Conservation (phyloP, 2,113 vertebrate genomes). For the Haplochromis vanheusdeni region DNA sequence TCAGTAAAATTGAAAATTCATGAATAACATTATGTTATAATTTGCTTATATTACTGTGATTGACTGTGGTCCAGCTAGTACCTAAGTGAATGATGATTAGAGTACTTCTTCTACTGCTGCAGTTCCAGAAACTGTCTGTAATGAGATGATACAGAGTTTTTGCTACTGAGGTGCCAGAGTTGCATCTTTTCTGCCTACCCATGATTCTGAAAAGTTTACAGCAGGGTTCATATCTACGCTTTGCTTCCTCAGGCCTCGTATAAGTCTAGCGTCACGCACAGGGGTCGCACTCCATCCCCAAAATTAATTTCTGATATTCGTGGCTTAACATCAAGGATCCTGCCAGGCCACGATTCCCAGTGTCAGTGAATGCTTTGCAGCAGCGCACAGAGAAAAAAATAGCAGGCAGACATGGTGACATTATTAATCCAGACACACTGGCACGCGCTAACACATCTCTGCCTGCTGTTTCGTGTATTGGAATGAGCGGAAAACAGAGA, state of each 20-base stretch:
- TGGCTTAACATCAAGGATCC: not conserved
- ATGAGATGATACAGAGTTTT: not conserved
- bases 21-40: not conserved
- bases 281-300: not conserved
- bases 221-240: not conserved
- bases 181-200: not conserved
- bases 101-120: not conserved
- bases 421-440: conserved; percentile 55
- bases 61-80: not conserved
- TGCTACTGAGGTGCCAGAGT: not conserved
- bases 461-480: conserved; percentile 41
- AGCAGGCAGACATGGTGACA: not conserved
- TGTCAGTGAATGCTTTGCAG: conserved; percentile 13
- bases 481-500: conserved; percentile 39
- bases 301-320: conserved; percentile 1
- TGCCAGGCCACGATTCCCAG: not conserved
- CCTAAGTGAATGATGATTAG: not conserved
- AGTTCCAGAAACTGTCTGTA: not conserved
- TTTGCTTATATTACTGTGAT: not conserved
- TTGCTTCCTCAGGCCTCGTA: not conserved
- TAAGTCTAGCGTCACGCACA: not conserved
- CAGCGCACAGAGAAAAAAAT: conserved; percentile 27
- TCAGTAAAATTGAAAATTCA: not conserved
- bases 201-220: not conserved
- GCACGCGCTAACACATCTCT: conserved; percentile 26